These are phyloP conservation scores for Macroglossus sobrinus DNA, from an alignment of 2,113 vertebrate species.

Conservation along the genomic window DNA sequence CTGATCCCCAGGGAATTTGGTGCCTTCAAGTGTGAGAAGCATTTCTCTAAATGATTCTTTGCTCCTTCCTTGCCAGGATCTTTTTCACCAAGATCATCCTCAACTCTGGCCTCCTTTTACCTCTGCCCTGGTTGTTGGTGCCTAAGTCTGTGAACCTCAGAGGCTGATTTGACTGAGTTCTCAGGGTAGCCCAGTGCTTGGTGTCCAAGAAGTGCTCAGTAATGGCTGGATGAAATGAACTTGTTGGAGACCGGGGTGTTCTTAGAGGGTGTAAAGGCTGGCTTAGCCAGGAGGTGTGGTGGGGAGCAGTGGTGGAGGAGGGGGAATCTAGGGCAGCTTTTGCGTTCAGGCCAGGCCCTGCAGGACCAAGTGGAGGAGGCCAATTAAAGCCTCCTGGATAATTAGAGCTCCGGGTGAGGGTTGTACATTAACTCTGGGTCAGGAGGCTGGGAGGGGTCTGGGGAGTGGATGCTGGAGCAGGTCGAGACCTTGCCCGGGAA, in stretches of 20 bases:
- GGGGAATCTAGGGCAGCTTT: neutral
- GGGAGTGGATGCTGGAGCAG: neutral
- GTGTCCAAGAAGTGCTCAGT: neutral
- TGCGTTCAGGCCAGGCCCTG: neutral
- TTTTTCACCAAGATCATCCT: neutral
- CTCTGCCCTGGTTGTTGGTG: neutral
- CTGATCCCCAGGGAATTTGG: neutral
- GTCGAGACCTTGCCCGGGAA: neutral
- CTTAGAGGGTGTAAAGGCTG: neutral
- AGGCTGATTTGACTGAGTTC: neutral
- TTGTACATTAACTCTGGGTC: constrained; percentile 54
- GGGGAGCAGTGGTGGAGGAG: neutral
- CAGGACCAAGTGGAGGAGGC: neutral
- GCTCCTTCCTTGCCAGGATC: neutral
- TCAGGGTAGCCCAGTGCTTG: neutral
- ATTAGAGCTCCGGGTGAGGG: neutral
- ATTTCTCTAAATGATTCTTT: neutral
- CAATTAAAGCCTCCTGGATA: neutral
- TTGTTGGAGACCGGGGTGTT: neutral
- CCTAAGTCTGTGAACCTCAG: neutral
- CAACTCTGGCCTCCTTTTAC: neutral
- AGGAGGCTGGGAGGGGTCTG: neutral
- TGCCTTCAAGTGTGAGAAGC: neutral
- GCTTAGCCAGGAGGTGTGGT: neutral
- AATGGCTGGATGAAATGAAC: neutral